A percentile compares a stretch with the other conserved stretches of the same genome.
phyloP scores from a whole-genome alignment of 2,797 vertebrate genomes.

The Peromyscus nudipes region DNA sequence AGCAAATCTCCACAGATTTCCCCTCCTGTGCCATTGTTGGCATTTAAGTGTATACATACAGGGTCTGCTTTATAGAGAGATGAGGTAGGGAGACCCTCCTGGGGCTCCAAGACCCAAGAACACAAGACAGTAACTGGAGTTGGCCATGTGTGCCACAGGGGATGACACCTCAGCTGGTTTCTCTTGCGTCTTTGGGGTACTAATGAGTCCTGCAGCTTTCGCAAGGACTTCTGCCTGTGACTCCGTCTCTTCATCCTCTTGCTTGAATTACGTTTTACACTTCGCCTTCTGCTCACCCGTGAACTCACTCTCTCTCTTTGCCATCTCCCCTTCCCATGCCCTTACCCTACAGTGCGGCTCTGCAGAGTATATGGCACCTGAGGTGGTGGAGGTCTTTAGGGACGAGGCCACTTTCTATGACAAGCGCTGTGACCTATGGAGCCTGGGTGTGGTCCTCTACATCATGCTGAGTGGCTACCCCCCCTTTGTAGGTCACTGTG shows the following conservation, averaged over 20 bases:
- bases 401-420: conserved; percentile 92
- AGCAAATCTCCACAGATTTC: background rate
- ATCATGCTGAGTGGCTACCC: conserved; percentile 93
- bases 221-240: background rate
- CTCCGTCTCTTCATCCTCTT: background rate
- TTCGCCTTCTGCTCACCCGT: background rate
- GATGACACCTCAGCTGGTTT: background rate
- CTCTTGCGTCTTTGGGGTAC: background rate
- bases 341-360: conserved; percentile 89
- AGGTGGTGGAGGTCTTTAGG: conserved; percentile 92
- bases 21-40: background rate
- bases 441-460: conserved; percentile 92
- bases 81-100: background rate
- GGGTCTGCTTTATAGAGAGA: background rate
- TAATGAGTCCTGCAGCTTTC: background rate
- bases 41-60: background rate
- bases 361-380: conserved; percentile 92
- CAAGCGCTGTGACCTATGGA: conserved; percentile 92
- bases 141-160: background rate
- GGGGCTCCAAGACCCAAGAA: conserved; percentile 38
- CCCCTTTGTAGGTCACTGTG: conserved; percentile 91
- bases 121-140: background rate
- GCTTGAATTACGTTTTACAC: background rate
- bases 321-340: background rate
- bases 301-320: conserved; percentile 61